Base-by-base conservation (phyloP, 35 echinoderm and acorn worm species). In the Anneissia japonica region DNA sequence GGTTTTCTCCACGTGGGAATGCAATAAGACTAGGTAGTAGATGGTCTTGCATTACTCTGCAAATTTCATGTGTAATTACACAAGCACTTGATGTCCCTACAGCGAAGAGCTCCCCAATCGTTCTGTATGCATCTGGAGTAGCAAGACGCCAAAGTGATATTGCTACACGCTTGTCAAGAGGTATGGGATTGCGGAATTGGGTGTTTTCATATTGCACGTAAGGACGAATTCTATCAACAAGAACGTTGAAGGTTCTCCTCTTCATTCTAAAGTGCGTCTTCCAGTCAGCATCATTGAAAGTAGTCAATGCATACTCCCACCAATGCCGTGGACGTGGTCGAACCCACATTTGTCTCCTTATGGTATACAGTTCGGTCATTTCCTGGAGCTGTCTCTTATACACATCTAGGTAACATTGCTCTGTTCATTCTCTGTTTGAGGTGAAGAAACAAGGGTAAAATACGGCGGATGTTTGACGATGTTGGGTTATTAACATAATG, bases 91-190 rank as follows among this genome's bases (percentile, higher is more conserved):
- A 85, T 73, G 46, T 51, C 10, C 45, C 83, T 19, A 85, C 32
- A 19, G 46, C 51, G 75, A 76, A 85, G 1, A 85, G 30, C 11
- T 85, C 19, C 0, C 16, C 75, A 46, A 87, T 87, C 31, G 86
- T 87, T 23, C 76, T 34, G 7, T 46, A 87, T 29, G 80, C 76
- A 35, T 76, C 80, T 35, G 75, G 75, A 34, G 86, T 87, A 33
- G 86, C 75, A 31, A 87, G 76, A 0, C 86, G 1, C 86, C 86
- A 87, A 3, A 87, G 0, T 5, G 75, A 46, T 41, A 87, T 46
- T 16, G 38, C 86, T 3, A 87, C 76, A 3, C 28, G 31, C 35
- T 51, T 79, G 17, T 87, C 86, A 0, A 87, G 1, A 46, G 75
- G 3, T 4, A 87, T 30, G 1, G 46, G 33, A 51, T 80, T 87